Base-by-base conservation (phyloP, 2,888 invertebrate species). In the Nephrocerus scutellatus region DNA sequence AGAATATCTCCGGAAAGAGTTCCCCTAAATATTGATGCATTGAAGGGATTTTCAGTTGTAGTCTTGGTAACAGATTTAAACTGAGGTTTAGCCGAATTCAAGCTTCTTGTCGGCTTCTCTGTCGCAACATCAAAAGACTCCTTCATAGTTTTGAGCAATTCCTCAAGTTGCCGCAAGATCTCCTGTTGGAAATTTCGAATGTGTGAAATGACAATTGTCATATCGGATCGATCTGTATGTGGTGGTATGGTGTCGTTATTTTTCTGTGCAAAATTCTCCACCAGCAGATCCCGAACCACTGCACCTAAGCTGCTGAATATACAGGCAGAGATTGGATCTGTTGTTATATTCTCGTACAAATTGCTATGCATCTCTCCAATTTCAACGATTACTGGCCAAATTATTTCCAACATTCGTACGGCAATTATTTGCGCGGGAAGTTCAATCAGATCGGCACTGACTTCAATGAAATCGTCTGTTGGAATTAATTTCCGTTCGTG, bases 41-140 rank as follows among this genome's bases (percentile, higher is more conserved):
- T 5, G n/a, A 9, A 7, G 29, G 18, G 14, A 5, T 5, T 9
- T 29, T 29, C 16, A 5, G 7, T 4, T 6, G 7, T 5, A 5
- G 55, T 46, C 25, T 36, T 5, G 69, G 66, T 12, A 69, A 36
- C 39, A 55, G 55, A n/a, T n/a, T n/a, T n/a, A n/a, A n/a, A n/a
- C 19, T 32, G 18, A 47, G 66, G 67, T 9, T 48, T 32, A n/a
- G 55, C 49, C 16, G 51, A 52, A 5, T 49, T 49, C 15, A 8
- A 22, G 10, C 8, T 22, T n/a, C n/a, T 22, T 22, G 8, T 22
- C 23, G 8, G 8, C n/a, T 22, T 8, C 8, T n/a, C 8, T 24
- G n/a, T 42, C 23, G 5, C 9, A 25, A 3, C 37, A 7, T 15
- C 22, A 13, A 21, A 22, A n/a, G 21, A 18, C 12, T 20, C 35